Evolutionary conservation across 2,888 invertebrate species (phyloP), one percentile per base, ranked within the genome.

Genomic region (Alloplasta piceator): DNA sequence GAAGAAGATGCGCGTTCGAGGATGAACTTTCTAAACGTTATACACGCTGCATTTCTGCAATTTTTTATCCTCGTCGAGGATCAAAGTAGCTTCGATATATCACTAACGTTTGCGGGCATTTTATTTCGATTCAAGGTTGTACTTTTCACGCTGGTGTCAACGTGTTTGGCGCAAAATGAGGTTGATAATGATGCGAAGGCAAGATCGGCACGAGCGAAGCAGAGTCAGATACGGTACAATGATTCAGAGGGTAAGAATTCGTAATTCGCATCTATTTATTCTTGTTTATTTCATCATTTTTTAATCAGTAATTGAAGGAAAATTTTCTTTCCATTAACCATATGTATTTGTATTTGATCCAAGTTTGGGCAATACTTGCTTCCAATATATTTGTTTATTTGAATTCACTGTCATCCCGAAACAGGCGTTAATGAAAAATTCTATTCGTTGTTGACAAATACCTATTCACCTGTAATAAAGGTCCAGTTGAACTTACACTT

Each of bases 221-320:
- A 89, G 76, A 87, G 88, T 50, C 88, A 89, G 58, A 83, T 90
- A 55, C 87, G 87, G 55, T 91, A 91, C 83, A 85, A 84, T 68
- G 88, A 90, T 81, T 86, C 87, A 36, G 87, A 87, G 56, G 91
- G 91, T 92, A 76, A 87, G 84, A 81, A 67, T 39, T 39, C 41
- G 43, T 26, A 3, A 26, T 26, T 26, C 26, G 26, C 26, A 3
- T 26, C 1, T 26, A 26, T 26, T 26, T 26, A 26, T 26, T 2
- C 1, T 26, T 3, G 26, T 26, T 26, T 26, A 26, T 26, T 26
- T 26, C 26, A 26, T 26, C 26, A 26, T 26, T 26, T 26, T 26
- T 26, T 26, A 26, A 3, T 26, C n/a, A n/a, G n/a, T 26, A 26
- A 26, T 26, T 26, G 26, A 26, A 26, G 26, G 3, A 26, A 26